Percentiles rank a stretch among this genome's conserved stretches.
These are phyloP conservation scores for Hippocampus zosterae DNA, from an alignment of 2,113 vertebrate genomes.

Conservation along the genomic window DNA sequence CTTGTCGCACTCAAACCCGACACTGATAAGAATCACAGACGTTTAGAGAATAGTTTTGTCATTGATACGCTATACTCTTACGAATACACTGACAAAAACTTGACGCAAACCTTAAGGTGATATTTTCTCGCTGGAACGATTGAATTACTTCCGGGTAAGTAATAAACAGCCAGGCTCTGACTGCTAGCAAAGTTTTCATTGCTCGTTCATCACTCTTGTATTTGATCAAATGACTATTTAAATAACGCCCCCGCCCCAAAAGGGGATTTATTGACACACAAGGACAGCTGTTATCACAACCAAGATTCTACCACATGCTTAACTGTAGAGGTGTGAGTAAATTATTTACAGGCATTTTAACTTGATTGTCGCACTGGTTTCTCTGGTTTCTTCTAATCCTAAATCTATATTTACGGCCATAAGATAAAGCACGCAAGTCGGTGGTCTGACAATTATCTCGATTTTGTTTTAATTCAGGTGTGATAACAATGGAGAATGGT, in stretches of 20 bases:
- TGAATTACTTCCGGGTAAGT: not conserved
- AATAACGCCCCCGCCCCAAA: too few species aligned
- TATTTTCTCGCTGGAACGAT: not conserved
- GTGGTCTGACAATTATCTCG: not conserved
- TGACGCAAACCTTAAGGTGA: not conserved
- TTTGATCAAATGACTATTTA: not conserved
- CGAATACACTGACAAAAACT: not conserved
- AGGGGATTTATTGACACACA: not conserved
- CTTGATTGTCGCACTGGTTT: not conserved
- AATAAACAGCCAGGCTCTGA: too few species aligned
- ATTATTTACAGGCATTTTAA: not conserved
- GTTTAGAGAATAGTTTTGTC: not conserved
- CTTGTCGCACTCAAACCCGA: not conserved
- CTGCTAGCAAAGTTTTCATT: not conserved
- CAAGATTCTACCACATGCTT: not conserved
- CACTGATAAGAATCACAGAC: not conserved
- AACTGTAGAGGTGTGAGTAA: not conserved
- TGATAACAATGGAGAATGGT: conserved; percentile 32
- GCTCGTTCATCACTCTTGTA: not conserved
- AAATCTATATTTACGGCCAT: not conserved
- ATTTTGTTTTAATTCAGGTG: conserved; percentile 18
- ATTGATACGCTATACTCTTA: not conserved
- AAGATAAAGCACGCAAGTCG: not conserved
- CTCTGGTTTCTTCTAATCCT: not conserved
- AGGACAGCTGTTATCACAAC: not conserved